These are phyloP conservation scores for Porites divaricata DNA, from an alignment of 92 coral and sea anemone genomes.

Conservation along the genomic window DNA sequence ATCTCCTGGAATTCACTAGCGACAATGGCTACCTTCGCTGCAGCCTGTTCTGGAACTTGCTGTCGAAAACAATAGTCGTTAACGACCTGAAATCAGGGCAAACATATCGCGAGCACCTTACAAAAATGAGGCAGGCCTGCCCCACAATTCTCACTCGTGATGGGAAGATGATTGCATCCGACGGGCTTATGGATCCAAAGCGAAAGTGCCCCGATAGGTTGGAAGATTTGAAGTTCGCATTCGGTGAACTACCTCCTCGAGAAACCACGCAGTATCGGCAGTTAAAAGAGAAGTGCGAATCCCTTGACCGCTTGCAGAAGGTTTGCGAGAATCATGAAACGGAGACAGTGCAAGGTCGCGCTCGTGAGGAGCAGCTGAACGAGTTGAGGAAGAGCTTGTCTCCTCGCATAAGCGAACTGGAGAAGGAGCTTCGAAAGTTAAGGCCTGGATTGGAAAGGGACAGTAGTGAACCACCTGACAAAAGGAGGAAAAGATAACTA, in stretches of 20 bases:
- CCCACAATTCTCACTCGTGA: slow-evolving; percentile 85
- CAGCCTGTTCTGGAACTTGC: slow-evolving; percentile 79
- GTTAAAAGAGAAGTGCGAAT: slow-evolving; percentile 36
- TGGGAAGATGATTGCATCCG: slow-evolving; percentile 88
- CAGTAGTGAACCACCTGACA: slow-evolving; percentile 69
- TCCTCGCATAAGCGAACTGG: slow-evolving; percentile 71
- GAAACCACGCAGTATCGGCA: slow-evolving; percentile 58
- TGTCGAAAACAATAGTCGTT: slow-evolving; percentile 80
- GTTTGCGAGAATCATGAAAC: slow-evolving; percentile 56
- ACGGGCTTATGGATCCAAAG: slow-evolving; percentile 90
- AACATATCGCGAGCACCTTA: slow-evolving; percentile 82
- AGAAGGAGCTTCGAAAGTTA: slow-evolving; percentile 76
- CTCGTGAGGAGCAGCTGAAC: slow-evolving; percentile 58
- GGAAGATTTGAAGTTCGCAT: slow-evolving; percentile 61
- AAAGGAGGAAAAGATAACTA: slow-evolving; percentile 66
- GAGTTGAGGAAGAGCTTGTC: slow-evolving; percentile 47
- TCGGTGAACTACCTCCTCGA: slow-evolving; percentile 76
- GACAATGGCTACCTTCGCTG: slow-evolving; percentile 73
- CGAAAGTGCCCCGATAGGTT: slow-evolving; percentile 68
- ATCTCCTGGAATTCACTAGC: slow-evolving; percentile 79
- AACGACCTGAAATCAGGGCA: slow-evolving; percentile 84
- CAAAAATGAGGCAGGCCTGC: slow-evolving; percentile 72
- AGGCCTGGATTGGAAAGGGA: slow-evolving; percentile 59
- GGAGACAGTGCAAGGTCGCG: slow-evolving; percentile 31
- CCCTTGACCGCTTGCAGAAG: slow-evolving; percentile 49